Conservation (phyloP, 2,113 vertebrate genomes). For the Pteruthius melanotis region DNA sequence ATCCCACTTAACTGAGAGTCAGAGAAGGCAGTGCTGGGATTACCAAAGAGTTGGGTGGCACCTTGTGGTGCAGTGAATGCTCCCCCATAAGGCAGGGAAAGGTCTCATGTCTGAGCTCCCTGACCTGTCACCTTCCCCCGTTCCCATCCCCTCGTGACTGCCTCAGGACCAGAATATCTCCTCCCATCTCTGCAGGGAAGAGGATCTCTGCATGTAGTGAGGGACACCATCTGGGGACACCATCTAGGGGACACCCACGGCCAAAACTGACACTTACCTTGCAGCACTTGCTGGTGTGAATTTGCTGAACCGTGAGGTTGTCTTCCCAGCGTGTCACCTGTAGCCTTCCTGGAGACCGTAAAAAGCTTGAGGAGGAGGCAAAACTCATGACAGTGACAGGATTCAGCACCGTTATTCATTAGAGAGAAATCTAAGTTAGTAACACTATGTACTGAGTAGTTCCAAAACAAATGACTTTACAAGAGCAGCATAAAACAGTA, state of each 20-base stretch:
- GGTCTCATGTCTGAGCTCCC: not conserved
- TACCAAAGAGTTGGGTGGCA: not conserved
- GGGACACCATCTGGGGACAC: not conserved
- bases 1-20: not conserved
- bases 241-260: not conserved
- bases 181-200: not conserved
- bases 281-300: not conserved
- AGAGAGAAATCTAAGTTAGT: not conserved
- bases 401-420: not conserved
- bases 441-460: not conserved
- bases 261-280: not conserved
- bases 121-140: not conserved
- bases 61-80: not conserved
- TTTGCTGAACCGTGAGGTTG: not conserved
- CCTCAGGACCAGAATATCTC: not conserved
- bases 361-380: not conserved
- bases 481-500: not conserved
- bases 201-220: not conserved
- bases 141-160: not conserved
- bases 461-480: not conserved
- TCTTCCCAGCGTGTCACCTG: fast-evolving
- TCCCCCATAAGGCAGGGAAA: not conserved
- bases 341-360: not conserved
- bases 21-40: not conserved
- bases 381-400: not conserved